These are phyloP conservation scores for Entomobrya multifasciata DNA, from an alignment of 2,888 invertebrate species.

Conservation along the genomic window DNA sequence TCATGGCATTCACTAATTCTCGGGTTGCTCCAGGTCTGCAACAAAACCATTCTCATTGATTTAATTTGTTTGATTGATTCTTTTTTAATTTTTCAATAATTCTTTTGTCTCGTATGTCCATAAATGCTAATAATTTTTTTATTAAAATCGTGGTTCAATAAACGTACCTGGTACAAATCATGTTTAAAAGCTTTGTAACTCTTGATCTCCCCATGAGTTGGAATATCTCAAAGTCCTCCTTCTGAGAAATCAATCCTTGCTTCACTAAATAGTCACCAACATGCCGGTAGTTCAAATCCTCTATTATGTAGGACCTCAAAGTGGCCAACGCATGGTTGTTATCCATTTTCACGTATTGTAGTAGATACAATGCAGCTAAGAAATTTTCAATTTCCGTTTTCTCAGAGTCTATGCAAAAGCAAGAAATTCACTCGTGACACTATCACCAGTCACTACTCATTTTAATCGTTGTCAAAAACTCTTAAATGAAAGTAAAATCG, in stretches of 20 bases:
- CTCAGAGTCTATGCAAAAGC: too few relatives aligned
- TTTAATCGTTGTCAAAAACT: too few relatives aligned
- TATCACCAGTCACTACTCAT: too few relatives aligned
- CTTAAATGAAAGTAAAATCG: too few relatives aligned
- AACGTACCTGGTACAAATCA: conserved; percentile 70
- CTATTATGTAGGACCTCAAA: conserved; percentile 71
- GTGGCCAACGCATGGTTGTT: conserved; percentile 64
- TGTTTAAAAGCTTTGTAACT: conserved; percentile 63
- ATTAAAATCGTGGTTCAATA: neutral
- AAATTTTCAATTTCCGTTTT: too few relatives aligned
- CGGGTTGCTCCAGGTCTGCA: conserved; percentile 73
- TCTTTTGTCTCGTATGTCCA: too few relatives aligned
- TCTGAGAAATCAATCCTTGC: conserved; percentile 74
- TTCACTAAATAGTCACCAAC: conserved; percentile 74
- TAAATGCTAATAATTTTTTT: neutral
- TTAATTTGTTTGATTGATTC: too few relatives aligned
- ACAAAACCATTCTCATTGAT: too few relatives aligned
- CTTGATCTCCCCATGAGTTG: conserved; percentile 74
- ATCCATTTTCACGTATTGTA: conserved; percentile 57
- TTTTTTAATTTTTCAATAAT: neutral
- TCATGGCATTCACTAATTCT: conserved; percentile 74
- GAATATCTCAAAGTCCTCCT: conserved; percentile 74
- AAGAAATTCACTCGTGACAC: too few relatives aligned
- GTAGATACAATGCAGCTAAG: too few relatives aligned
- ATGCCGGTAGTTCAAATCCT: conserved; percentile 75